These are phyloP conservation scores for Branchinecta lindahli DNA, from an alignment of 1,140 invertebrate species.

Conservation along the genomic window DNA sequence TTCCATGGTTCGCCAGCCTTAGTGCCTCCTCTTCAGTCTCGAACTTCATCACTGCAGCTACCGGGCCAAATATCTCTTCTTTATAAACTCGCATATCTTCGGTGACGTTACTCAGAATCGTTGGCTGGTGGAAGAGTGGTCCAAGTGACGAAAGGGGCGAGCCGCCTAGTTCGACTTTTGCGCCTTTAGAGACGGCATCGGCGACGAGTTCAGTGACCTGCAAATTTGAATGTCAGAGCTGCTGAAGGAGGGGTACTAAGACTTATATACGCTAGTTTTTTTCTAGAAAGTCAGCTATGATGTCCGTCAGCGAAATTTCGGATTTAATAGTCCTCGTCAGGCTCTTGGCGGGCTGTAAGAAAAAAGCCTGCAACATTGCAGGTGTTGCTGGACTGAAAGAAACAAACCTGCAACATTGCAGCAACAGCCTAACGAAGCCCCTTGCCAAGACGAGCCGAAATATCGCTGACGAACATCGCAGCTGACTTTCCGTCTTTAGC, in stretches of 20 bases:
- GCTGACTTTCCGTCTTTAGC: too few species aligned
- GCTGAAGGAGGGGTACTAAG: neutral
- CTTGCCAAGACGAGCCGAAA: too few species aligned
- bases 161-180: conserved; percentile 66
- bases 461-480: too few species aligned
- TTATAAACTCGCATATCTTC: conserved; percentile 60
- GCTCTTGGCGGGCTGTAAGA: too few species aligned
- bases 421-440: too few species aligned
- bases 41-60: conserved; percentile 74
- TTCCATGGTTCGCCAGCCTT: conserved; percentile 56
- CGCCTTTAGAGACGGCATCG: conserved; percentile 72
- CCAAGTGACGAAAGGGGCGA: conserved; percentile 39
- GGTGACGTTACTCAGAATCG: conserved; percentile 64
- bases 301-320: too few species aligned
- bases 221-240: neutral
- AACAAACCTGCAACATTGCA: too few species aligned
- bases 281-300: too few species aligned
- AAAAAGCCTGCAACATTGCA: too few species aligned
- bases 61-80: conserved; percentile 93
- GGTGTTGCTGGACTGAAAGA: too few species aligned
- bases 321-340: too few species aligned
- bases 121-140: conserved; percentile 81
- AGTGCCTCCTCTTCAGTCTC: conserved; percentile 76
- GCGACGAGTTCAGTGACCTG: conserved; percentile 54
- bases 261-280: too few species aligned